phyloP scores from a whole-genome alignment of 2,113 vertebrate genomes.

The Cavia porcellus region DNA sequence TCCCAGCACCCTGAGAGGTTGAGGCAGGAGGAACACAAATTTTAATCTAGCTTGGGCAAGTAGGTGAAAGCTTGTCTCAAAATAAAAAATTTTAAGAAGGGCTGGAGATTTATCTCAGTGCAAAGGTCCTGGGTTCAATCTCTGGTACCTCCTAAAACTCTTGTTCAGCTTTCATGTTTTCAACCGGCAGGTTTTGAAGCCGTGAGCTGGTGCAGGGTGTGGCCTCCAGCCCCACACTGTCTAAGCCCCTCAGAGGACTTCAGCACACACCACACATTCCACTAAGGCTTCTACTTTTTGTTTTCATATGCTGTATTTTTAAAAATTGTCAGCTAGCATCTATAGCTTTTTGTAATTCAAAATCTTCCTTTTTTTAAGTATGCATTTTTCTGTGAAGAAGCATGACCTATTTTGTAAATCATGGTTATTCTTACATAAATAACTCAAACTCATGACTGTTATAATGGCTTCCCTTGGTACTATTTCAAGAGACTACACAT shows the following conservation, averaged over 20 bases:
- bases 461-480: constrained; percentile 24
- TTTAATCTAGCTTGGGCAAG: not conserved
- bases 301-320: constrained; percentile 10
- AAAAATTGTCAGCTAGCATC: not conserved
- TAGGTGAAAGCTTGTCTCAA: not conserved
- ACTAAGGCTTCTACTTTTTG: not conserved
- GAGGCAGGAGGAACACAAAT: not conserved
- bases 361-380: constrained; percentile 26
- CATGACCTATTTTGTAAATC: constrained; percentile 48
- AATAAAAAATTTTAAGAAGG: not conserved
- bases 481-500: not conserved
- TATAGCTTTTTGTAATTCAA: constrained; percentile 49
- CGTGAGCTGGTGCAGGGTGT: not conserved
- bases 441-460: constrained; percentile 33
- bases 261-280: not conserved
- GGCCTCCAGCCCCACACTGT: not conserved
- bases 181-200: not conserved
- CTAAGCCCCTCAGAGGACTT: not conserved
- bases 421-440: constrained; percentile 24
- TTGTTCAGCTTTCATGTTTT: not conserved
- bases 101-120: not conserved
- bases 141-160: not conserved
- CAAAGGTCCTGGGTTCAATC: not conserved
- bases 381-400: constrained; percentile 7
- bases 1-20: not conserved